Percentiles rank a stretch among this genome's conserved stretches.
Conservation (phyloP, 2,113 vertebrate species). For the Herpailurus yagouaroundi region DNA sequence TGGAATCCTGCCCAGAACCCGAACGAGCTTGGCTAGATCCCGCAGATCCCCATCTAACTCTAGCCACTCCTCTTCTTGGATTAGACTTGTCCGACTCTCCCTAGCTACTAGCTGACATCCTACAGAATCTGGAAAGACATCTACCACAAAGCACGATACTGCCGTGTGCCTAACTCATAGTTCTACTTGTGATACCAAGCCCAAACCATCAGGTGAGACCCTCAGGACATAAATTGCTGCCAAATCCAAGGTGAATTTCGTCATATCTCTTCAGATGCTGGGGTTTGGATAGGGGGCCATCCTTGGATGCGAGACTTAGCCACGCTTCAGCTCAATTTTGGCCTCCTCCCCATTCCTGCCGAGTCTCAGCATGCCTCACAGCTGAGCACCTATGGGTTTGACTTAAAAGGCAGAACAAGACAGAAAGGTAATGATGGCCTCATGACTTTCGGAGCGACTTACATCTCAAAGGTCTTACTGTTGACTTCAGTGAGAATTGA, state of each 20-base stretch:
- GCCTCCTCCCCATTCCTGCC: neutral
- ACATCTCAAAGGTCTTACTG: neutral
- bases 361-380: conserved; percentile 14
- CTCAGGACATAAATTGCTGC: conserved; percentile 16
- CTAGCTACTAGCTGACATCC: neutral
- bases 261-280: neutral
- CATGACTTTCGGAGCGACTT: conserved; percentile 45
- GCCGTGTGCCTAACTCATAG: neutral
- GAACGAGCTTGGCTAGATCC: neutral
- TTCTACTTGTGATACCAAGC: neutral
- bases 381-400: conserved; percentile 41
- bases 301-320: conserved; percentile 2
- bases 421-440: neutral
- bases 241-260: neutral
- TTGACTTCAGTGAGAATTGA: conserved; percentile 54
- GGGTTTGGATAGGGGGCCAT: neutral
- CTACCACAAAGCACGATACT: neutral
- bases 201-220: neutral
- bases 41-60: neutral
- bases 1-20: neutral
- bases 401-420: conserved; percentile 37
- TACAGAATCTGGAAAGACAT: neutral
- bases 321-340: neutral
- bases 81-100: neutral
- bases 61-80: neutral